Percentiles rank a stretch among this genome's conserved stretches.
These are phyloP conservation scores for Ophion obscuratus DNA, from an alignment of 2,888 invertebrate genomes.

Conservation along the genomic window DNA sequence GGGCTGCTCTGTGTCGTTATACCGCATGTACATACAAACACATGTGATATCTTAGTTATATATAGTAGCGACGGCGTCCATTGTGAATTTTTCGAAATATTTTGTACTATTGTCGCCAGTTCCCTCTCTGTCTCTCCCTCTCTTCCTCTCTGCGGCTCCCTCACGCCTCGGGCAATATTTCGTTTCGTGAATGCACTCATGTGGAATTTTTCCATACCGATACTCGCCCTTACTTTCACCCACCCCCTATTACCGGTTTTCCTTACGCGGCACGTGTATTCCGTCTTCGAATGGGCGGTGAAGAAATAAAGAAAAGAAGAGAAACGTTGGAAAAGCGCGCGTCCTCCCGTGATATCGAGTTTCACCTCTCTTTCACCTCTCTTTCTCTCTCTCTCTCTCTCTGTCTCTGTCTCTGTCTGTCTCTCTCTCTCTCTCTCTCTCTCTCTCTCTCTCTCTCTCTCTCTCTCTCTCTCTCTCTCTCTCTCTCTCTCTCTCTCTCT, in stretches of 20 bases:
- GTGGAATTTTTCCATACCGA: slow-evolving; percentile 60
- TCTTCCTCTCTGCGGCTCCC: background rate
- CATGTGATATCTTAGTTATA: slow-evolving; percentile 6
- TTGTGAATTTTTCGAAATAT: slow-evolving; percentile 80
- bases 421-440: no score
- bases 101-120: slow-evolving; percentile 76
- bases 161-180: no score
- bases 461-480: no score
- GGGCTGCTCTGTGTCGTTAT: slow-evolving; percentile 62
- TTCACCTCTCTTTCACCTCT: slow-evolving; percentile 66
- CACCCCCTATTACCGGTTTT: background rate
- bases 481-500: slow-evolving; percentile 50
- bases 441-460: no score
- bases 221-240: slow-evolving; percentile 26
- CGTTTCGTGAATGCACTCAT: background rate
- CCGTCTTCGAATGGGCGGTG: slow-evolving; percentile 10
- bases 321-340: slow-evolving; percentile 61
- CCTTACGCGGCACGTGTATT: slow-evolving; percentile 11
- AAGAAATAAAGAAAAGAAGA: slow-evolving; percentile 21
- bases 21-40: background rate
- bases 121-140: no score
- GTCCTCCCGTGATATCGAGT: slow-evolving; percentile 67
- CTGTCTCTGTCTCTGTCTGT: slow-evolving; percentile 48
- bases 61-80: slow-evolving; percentile 68
- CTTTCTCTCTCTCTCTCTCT: slow-evolving; percentile 66